A percentile compares a stretch with the other conserved stretches of the same genome.
phyloP scores from a whole-genome alignment of 2,113 vertebrate species.

The Gallinago media region DNA sequence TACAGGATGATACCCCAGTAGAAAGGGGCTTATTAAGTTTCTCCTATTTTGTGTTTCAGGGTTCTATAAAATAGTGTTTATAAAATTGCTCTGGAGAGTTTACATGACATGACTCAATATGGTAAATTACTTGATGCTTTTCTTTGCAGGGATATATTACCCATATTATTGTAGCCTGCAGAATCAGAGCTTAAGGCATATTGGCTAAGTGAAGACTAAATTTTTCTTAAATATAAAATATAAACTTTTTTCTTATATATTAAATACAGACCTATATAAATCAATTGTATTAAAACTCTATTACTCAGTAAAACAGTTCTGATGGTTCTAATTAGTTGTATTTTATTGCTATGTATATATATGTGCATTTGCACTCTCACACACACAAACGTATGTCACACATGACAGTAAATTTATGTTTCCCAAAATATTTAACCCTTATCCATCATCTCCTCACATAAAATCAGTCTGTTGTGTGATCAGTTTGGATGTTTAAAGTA shows the following conservation, averaged over 20 bases:
- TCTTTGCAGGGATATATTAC: neutral
- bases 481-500: neutral
- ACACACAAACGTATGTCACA: neutral
- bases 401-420: neutral
- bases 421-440: neutral
- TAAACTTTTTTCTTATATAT: too few species aligned
- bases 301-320: neutral
- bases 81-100: neutral
- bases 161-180: neutral
- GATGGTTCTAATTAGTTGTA: neutral
- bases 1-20: neutral
- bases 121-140: neutral
- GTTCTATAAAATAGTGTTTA: neutral
- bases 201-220: neutral
- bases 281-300: neutral
- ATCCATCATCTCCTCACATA: neutral
- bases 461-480: neutral
- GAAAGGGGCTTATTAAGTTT: neutral
- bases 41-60: neutral
- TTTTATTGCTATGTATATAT: neutral
- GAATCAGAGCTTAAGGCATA: neutral
- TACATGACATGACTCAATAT: neutral
- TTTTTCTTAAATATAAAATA: neutral
- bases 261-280: neutral
- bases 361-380: neutral